Evolutionary conservation across 2,888 invertebrate species (phyloP).

Genomic region (Biston betularia): DNA sequence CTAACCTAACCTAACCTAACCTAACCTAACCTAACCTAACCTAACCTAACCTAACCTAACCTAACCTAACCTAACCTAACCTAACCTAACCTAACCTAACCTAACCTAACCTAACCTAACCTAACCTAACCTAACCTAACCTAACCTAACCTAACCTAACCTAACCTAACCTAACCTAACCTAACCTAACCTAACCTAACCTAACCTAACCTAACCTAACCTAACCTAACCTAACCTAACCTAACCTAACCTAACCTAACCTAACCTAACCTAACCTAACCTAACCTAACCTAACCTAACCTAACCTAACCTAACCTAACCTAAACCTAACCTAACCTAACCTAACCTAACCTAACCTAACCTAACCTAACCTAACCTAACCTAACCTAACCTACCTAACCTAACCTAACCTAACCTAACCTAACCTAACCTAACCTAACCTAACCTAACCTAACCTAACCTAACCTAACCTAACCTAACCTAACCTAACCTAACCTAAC

Average conservation of each 20-base stretch:
- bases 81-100: constrained; percentile 7
- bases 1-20: constrained; percentile 7
- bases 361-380: constrained; percentile 10
- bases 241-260: constrained; percentile 9
- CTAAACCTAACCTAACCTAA: constrained; percentile 10
- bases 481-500: constrained; percentile 10
- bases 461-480: constrained; percentile 12
- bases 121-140: constrained; percentile 33
- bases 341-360: constrained; percentile 10
- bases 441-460: constrained; percentile 12
- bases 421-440: constrained; percentile 11
- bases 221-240: constrained; percentile 14
- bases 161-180: constrained; percentile 39
- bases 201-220: constrained; percentile 38
- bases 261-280: constrained; percentile 10
- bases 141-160: constrained; percentile 37
- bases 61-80: constrained; percentile 7
- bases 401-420: constrained; percentile 10
- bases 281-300: constrained; percentile 10
- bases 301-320: constrained; percentile 3
- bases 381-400: constrained; percentile 10
- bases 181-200: constrained; percentile 41
- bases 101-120: constrained; percentile 18
- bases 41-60: constrained; percentile 7
- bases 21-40: constrained; percentile 7